These are phyloP conservation scores for Andricus curvator DNA, from an alignment of 2,888 invertebrate species.

Conservation along the genomic window DNA sequence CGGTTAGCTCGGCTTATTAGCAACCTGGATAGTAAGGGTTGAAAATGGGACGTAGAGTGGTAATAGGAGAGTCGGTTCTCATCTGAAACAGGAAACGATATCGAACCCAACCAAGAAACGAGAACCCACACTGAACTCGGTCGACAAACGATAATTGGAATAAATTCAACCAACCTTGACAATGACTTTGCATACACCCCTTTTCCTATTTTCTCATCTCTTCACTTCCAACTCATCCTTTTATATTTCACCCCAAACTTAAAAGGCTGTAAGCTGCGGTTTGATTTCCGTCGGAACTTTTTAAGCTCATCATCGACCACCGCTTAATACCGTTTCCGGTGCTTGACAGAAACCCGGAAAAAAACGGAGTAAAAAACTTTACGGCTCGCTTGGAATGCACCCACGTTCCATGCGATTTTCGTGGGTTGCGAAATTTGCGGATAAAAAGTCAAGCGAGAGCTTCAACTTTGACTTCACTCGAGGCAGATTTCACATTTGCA, in stretches of 20 bases:
- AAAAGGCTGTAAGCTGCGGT: constrained; percentile 2
- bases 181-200: constrained; percentile 1
- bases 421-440: constrained; percentile 35
- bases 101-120: not conserved
- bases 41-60: not conserved
- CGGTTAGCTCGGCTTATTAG: constrained; percentile 28
- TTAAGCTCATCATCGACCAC: constrained; percentile 29
- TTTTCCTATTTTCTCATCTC: not conserved
- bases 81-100: constrained; percentile 24
- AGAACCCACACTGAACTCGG: not conserved
- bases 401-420: constrained; percentile 26
- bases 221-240: not conserved
- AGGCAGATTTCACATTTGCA: constrained; percentile 30
- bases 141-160: constrained; percentile 24
- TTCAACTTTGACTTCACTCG: not conserved
- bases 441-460: constrained; percentile 10
- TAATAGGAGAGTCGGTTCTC: not conserved
- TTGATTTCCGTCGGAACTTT: constrained; percentile 30
- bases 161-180: constrained; percentile 15
- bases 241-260: constrained; percentile 1
- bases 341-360: not conserved
- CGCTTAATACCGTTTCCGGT: constrained; percentile 14
- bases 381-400: constrained; percentile 30
- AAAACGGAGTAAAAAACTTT: constrained; percentile 2
- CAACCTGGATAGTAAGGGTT: constrained; percentile 15